phyloP scores from a whole-genome alignment of 2,888 invertebrate species.

The Vesta saturnalis region DNA sequence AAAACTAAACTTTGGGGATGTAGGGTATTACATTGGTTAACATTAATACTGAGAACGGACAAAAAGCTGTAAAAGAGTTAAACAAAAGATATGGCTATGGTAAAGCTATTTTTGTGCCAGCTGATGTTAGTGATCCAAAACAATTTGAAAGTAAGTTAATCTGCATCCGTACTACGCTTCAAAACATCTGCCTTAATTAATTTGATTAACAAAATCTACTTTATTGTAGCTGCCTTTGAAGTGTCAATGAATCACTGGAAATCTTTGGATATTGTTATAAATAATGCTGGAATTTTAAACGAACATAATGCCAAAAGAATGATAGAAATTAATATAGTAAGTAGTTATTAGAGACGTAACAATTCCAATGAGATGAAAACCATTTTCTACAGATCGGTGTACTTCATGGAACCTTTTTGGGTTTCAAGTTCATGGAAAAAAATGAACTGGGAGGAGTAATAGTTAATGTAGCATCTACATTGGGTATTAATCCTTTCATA shows the following conservation, averaged over 20 bases:
- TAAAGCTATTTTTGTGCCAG: too few relatives aligned
- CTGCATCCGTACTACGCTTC: too few relatives aligned
- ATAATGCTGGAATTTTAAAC: slow-evolving; percentile 17
- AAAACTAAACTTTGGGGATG: too few relatives aligned
- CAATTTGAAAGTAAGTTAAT: too few relatives aligned
- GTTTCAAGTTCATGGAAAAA: slow-evolving; percentile 17
- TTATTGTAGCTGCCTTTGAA: background rate
- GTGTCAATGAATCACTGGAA: slow-evolving; percentile 47
- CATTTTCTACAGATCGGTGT: too few relatives aligned
- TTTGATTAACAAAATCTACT: too few relatives aligned
- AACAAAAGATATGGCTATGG: too few relatives aligned
- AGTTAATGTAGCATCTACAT: slow-evolving; percentile 1
- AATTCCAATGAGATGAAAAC: background rate
- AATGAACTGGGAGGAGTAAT: slow-evolving; percentile 14
- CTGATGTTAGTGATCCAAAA: too few relatives aligned
- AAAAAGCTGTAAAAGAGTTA: too few relatives aligned
- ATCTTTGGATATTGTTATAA: slow-evolving; percentile 10
- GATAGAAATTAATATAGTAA: slow-evolving; percentile 18
- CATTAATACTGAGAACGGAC: too few relatives aligned
- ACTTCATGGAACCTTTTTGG: slow-evolving; percentile 10
- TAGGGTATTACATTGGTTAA: too few relatives aligned
- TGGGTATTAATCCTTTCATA: background rate
- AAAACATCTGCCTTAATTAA: too few relatives aligned
- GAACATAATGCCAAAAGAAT: slow-evolving; percentile 3
- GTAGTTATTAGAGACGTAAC: background rate